Conservation (phyloP, 2,113 vertebrate species). For the Toxotes jaculatrix region DNA sequence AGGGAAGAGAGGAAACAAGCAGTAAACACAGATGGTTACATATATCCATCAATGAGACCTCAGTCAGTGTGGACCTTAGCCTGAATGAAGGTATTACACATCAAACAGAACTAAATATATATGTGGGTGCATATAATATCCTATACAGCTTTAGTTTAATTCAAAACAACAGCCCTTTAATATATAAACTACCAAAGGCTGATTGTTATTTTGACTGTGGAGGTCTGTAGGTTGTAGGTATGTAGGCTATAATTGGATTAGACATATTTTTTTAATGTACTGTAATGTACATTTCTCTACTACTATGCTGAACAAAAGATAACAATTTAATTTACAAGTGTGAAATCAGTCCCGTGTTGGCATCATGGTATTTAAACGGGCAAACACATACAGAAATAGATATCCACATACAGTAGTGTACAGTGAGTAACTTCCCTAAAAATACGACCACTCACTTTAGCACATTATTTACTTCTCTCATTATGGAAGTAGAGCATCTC, state of each 20-base stretch:
- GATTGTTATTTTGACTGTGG: too few species aligned
- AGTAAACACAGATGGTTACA: constrained; percentile 7
- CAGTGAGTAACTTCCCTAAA: constrained; percentile 14
- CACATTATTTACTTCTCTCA: constrained; percentile 63
- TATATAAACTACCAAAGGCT: too few species aligned
- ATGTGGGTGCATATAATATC: too few species aligned
- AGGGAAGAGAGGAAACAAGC: not conserved
- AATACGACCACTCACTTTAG: constrained; percentile 36
- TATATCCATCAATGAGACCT: not conserved
- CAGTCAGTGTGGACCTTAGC: not conserved
- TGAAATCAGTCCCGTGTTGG: constrained; percentile 7
- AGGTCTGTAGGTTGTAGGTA: too few species aligned
- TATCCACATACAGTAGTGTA: too few species aligned
- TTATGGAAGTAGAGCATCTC: constrained; percentile 67
- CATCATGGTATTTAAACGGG: constrained; percentile 39
- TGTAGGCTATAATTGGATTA: too few species aligned
- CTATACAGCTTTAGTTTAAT: too few species aligned
- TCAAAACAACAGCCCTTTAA: too few species aligned
- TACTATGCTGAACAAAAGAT: too few species aligned
- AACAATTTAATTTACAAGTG: not conserved
- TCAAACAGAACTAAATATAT: not conserved
- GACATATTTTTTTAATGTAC: too few species aligned
- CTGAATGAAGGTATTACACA: not conserved
- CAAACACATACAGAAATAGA: constrained; percentile 30
- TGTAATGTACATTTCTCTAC: too few species aligned